A percentile compares a stretch with the other conserved stretches of the same genome.
Evolutionary conservation across 2,888 invertebrate genomes (phyloP).

Genomic region (Mythimna impura): DNA sequence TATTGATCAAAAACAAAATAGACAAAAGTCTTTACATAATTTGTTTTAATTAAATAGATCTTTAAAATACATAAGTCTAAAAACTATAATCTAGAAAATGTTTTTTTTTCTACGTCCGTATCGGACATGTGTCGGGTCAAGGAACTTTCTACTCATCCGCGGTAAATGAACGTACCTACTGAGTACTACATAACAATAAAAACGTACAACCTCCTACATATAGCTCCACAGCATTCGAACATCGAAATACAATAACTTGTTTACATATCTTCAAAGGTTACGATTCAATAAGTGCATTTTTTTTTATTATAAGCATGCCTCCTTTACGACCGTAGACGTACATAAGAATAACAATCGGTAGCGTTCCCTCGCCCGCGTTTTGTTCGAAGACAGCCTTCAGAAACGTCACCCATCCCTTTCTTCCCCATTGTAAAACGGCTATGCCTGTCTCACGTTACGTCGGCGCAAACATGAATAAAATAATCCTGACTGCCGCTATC

Average conservation of each 20-base stretch:
- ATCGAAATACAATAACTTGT: conserved; percentile 58
- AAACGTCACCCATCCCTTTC: conserved; percentile 75
- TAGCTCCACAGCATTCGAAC: conserved; percentile 8
- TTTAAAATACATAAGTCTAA: neutral
- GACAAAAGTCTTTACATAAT: neutral
- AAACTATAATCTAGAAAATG: neutral
- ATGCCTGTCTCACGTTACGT: conserved; percentile 75
- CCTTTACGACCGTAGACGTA: conserved; percentile 65
- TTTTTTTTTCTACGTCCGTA: neutral
- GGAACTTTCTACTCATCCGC: neutral
- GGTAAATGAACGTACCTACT: neutral
- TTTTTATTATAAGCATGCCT: conserved; percentile 71
- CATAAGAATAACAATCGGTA: conserved; percentile 83
- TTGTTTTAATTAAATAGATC: neutral
- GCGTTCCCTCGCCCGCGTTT: conserved; percentile 82
- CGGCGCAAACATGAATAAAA: conserved; percentile 85
- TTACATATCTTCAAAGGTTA: conserved; percentile 75
- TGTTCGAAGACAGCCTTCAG: conserved; percentile 80
- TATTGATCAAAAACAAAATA: too few species aligned
- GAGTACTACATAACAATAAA: conserved; percentile 26
- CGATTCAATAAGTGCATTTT: conserved; percentile 80
- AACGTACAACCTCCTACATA: conserved; percentile 14
- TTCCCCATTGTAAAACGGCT: conserved; percentile 72
- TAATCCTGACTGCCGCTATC: conserved; percentile 78
- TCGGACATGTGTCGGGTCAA: neutral